Evolutionary conservation across 2,113 vertebrate species (phyloP).

Genomic region (Peucedramus taeniatus): DNA sequence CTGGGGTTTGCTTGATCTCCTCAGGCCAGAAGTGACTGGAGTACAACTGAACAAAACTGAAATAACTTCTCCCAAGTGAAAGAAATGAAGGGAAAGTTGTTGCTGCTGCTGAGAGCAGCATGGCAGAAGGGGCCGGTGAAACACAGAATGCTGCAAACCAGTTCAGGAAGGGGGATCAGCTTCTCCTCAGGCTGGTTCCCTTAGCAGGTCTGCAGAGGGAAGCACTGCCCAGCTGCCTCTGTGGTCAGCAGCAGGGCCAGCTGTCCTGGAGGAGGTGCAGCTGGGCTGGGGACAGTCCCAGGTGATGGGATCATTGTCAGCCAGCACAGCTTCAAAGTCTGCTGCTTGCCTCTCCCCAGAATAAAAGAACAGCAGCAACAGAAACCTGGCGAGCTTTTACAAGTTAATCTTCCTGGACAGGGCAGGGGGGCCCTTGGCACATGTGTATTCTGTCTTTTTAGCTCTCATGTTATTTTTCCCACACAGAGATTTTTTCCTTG

Average conservation of each 20-base stretch:
- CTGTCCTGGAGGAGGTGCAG: not conserved
- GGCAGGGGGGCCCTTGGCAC: not conserved
- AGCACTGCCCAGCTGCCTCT: not conserved
- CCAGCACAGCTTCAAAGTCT: not conserved
- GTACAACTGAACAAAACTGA: not conserved
- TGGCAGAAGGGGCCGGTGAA: not conserved
- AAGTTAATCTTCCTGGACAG: not conserved
- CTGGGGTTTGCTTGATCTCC: not conserved
- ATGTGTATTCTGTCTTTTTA: not conserved
- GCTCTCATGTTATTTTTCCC: not conserved
- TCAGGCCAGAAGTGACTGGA: not conserved
- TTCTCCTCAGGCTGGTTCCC: not conserved
- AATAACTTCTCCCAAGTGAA: not conserved
- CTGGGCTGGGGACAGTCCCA: not conserved
- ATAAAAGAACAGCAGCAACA: not conserved
- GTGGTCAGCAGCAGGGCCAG: not conserved
- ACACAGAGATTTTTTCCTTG: not conserved
- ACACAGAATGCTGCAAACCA: accelerated
- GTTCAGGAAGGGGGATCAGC: not conserved
- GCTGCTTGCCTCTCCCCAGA: not conserved
- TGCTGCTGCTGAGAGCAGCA: not conserved
- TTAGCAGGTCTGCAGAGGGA: not conserved
- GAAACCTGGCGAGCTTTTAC: not conserved
- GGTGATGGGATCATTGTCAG: not conserved
- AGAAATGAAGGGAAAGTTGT: not conserved